Conservation (phyloP, 1,140 invertebrate species). For the Pseudomyrmex dendroicus region DNA sequence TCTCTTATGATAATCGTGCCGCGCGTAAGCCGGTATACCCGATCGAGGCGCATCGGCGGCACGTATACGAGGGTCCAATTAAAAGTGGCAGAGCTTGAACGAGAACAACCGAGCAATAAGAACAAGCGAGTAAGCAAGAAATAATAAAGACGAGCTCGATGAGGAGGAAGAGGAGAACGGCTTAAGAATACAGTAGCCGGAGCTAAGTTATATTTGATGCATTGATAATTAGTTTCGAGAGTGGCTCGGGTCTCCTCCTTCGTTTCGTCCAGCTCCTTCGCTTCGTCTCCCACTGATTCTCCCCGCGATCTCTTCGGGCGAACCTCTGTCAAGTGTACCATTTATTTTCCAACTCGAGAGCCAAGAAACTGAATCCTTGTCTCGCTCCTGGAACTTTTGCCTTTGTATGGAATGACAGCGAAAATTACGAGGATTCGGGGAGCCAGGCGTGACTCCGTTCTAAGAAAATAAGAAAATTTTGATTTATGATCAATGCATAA, state of each 20-base stretch:
- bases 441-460: constrained; percentile 8
- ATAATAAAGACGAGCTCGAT: constrained; percentile 73
- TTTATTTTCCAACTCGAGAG: constrained; percentile 74
- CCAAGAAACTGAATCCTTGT: constrained; percentile 64
- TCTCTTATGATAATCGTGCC: constrained; percentile 69
- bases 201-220: constrained; percentile 85
- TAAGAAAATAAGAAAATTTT: neutral
- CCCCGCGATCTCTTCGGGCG: constrained; percentile 30
- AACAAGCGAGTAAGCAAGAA: constrained; percentile 79
- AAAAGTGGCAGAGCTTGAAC: constrained; percentile 74
- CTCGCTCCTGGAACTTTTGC: constrained; percentile 49
- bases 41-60: constrained; percentile 67
- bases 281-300: constrained; percentile 27
- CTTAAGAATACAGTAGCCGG: constrained; percentile 84
- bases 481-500: constrained; percentile 7
- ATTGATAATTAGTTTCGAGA: constrained; percentile 84
- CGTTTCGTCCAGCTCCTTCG: constrained; percentile 38
- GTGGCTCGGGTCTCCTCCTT: constrained; percentile 41
- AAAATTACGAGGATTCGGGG: constrained; percentile 23
- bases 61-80: constrained; percentile 74
- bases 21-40: constrained; percentile 72
- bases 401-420: constrained; percentile 32
- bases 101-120: constrained; percentile 73
- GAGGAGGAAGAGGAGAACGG: constrained; percentile 61
- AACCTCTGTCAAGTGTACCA: constrained; percentile 72